Evolutionary conservation across 2,888 invertebrate species (phyloP).

Genomic region (Xestia rhomboidea): DNA sequence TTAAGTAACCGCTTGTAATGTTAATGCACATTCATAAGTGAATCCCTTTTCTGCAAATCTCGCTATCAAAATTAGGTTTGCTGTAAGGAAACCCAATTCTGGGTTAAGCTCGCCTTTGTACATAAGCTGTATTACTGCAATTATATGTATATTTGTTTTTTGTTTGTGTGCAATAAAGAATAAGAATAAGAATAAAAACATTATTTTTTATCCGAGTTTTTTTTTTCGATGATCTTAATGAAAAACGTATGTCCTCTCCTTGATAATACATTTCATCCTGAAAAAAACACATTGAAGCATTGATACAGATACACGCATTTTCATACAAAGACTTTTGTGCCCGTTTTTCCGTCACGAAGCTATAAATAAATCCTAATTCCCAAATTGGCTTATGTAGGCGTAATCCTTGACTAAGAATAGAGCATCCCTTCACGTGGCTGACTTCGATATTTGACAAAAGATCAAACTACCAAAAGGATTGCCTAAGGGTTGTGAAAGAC

Average conservation of each 20-base stretch:
- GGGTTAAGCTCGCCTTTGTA: too few species aligned
- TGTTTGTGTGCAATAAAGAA: too few species aligned
- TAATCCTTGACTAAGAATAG: constrained; percentile 1
- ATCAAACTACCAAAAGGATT: constrained; percentile 14
- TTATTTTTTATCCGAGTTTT: too few species aligned
- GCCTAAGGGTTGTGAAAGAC: background rate
- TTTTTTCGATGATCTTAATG: background rate
- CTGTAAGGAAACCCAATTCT: too few species aligned
- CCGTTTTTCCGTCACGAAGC: background rate
- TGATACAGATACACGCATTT: background rate
- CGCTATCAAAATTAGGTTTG: too few species aligned
- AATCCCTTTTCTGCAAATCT: too few species aligned
- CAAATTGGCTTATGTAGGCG: constrained; percentile 9
- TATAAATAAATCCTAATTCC: constrained; percentile 15
- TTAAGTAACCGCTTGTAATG: too few species aligned
- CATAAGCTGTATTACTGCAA: too few species aligned
- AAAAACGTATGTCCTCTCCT: background rate
- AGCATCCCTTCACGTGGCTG: background rate
- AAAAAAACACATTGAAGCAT: constrained; percentile 4
- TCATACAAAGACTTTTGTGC: constrained; percentile 7
- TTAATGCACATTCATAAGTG: too few species aligned
- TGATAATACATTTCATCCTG: background rate
- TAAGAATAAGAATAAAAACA: too few species aligned
- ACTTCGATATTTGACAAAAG: constrained; percentile 14
- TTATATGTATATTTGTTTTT: too few species aligned